Evolutionary conservation across 2,888 invertebrate species (phyloP).

Genomic region (Rotaria socialis): DNA sequence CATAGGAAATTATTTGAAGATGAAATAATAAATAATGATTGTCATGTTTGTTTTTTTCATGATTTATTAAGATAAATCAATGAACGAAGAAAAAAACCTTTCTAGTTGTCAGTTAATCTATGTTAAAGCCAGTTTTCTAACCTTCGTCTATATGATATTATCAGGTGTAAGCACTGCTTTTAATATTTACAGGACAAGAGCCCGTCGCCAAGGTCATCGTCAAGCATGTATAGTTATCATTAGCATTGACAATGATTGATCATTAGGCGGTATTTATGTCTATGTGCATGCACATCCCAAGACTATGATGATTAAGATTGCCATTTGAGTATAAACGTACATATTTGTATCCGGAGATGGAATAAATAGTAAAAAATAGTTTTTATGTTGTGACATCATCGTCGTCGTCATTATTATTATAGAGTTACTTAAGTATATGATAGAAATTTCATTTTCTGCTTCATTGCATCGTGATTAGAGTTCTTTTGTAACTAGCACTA

Average conservation of each 20-base stretch:
- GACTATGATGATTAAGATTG: background rate
- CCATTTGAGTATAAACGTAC: background rate
- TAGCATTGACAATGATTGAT: background rate
- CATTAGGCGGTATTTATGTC: background rate
- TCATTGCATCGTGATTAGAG: conserved; percentile 4
- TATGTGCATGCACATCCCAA: background rate
- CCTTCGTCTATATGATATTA: background rate
- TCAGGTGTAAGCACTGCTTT: background rate
- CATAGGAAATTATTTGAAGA: background rate
- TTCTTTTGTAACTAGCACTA: background rate
- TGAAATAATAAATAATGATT: conserved; percentile 9
- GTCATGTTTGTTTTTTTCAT: background rate
- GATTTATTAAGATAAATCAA: background rate
- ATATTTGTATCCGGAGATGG: background rate
- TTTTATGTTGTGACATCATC: conserved; percentile 1
- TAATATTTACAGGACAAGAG: background rate
- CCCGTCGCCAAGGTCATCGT: background rate
- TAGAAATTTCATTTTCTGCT: background rate
- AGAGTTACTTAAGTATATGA: background rate
- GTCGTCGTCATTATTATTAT: background rate
- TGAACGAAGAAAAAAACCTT: background rate
- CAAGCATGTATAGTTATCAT: background rate
- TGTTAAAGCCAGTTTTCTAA: background rate
- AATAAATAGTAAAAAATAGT: background rate
- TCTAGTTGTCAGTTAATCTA: background rate